Base-by-base conservation (phyloP, 92 coral and sea anemone genomes). In the Micromussa lordhowensis region DNA sequence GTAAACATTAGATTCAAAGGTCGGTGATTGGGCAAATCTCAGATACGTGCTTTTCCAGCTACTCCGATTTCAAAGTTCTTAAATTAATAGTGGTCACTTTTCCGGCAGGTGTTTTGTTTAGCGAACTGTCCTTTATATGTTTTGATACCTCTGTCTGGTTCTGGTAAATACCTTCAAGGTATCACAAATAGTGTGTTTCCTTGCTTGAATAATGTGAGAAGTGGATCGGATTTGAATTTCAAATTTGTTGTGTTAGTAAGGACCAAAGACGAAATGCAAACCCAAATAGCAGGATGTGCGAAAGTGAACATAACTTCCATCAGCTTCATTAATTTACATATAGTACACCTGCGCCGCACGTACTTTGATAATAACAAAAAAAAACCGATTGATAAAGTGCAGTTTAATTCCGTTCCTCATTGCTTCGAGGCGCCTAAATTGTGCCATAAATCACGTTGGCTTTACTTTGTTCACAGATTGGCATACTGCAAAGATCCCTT, bases 401-500 rank as follows among this genome's bases (percentile, higher is more conserved):
- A 51, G 30, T 32, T 59, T 59, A 34, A 59, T 78, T 51, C 66
- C 44, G 22, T 55, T 55, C 61, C 61, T 55, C 31, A 7, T 54
- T 61, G 15, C 17, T 35, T 59, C n/a, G 14, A 26, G 53, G 68
- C 51, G 51, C 51, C 13, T 83, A 32, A 83, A 70, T 49, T 49
- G 78, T 71, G 78, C 86, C 22, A n/a, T 31, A 69, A 83, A 70
- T 83, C 86, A 83, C 81, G n/a, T 57, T 84, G 7, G 54, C 16
- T 55, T 10, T 3, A 57, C 44, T 73, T 74, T 32, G 64, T 29
- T 68, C 32, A 44, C 86, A 82, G 77, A 49, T 26, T 34, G 15
- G 35, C 35, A 14, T 24, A 5, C 21, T 35, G 80, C 16, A 30
- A 70, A 30, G 64, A 34, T 73, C 80, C 36, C 53, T 64, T 61